A percentile compares a stretch with the other conserved stretches of the same genome.
Conservation (phyloP, 2,888 invertebrate species). For the Macroteleia sp. region DNA sequence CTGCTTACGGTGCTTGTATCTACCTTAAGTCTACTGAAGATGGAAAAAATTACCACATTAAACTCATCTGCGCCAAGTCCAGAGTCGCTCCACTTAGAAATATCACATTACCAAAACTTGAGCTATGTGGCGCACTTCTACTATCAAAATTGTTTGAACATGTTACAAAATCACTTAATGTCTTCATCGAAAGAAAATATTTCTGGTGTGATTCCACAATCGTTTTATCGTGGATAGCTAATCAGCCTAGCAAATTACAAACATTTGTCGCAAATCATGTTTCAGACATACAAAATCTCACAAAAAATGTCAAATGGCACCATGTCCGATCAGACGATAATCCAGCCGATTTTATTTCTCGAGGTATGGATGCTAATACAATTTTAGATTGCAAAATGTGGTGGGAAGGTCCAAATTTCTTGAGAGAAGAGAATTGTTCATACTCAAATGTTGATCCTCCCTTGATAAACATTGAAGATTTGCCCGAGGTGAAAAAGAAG, state of each 20-base stretch:
- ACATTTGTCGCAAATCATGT: constrained; percentile 3
- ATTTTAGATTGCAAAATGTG: neutral
- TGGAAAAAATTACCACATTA: neutral
- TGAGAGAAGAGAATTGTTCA: neutral
- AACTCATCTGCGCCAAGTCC: neutral
- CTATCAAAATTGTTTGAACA: neutral
- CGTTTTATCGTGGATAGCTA: constrained; percentile 64
- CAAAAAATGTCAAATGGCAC: neutral
- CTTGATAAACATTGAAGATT: neutral
- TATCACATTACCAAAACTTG: neutral
- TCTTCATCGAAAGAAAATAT: neutral
- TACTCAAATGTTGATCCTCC: neutral
- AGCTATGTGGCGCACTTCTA: neutral
- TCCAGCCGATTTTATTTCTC: neutral
- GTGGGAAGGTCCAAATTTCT: neutral
- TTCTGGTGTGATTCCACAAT: constrained; percentile 69
- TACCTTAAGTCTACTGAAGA: neutral
- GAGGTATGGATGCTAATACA: neutral
- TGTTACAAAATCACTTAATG: neutral
- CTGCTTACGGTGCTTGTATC: constrained; percentile 6
- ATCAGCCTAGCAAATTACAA: constrained; percentile 8
- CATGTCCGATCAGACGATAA: neutral
- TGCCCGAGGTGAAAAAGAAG: neutral
- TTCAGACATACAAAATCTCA: neutral
- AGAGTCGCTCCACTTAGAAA: neutral